Percentiles rank a stretch among this genome's conserved stretches.
These are phyloP conservation scores for Oxyteleia sp. DNA, from an alignment of 2,888 invertebrate genomes.

Conservation along the genomic window DNA sequence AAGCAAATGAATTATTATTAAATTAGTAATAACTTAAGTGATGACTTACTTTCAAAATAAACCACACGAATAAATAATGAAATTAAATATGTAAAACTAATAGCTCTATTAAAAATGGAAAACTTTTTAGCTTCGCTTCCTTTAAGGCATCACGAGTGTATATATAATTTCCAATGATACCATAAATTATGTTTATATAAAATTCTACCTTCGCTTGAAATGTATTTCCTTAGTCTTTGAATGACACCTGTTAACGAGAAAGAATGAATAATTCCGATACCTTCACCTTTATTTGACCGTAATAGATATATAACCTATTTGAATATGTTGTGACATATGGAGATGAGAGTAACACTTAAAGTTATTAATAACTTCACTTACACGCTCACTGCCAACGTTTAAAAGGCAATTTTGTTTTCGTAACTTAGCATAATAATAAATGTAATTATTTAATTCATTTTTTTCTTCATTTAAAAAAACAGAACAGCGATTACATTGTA, in stretches of 20 bases:
- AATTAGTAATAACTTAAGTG: slow-evolving; percentile 6
- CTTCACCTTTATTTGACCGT: slow-evolving; percentile 54
- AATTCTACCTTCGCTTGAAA: slow-evolving; percentile 19
- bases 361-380: slow-evolving; percentile 22
- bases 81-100: slow-evolving; percentile 3
- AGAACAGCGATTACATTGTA: too few species aligned
- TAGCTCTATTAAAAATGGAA: slow-evolving; percentile 25
- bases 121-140: slow-evolving; percentile 6
- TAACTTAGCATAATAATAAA: not conserved
- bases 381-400: not conserved
- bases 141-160: slow-evolving; percentile 16
- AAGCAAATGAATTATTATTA: slow-evolving; percentile 32
- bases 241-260: slow-evolving; percentile 34
- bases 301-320: slow-evolving; percentile 46
- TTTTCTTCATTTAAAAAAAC: too few species aligned
- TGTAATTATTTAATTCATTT: slow-evolving; percentile 3
- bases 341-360: slow-evolving; percentile 19
- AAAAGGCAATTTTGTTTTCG: not conserved
- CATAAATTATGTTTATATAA: slow-evolving; percentile 13
- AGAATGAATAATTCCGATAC: slow-evolving; percentile 49
- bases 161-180: slow-evolving; percentile 14
- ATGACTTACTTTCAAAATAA: slow-evolving; percentile 23
- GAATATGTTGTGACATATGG: slow-evolving; percentile 50
- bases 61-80: slow-evolving; percentile 37
- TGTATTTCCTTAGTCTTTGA: slow-evolving; percentile 24